Conservation (phyloP, 2,113 vertebrate genomes). For the Euleptes europaea region DNA sequence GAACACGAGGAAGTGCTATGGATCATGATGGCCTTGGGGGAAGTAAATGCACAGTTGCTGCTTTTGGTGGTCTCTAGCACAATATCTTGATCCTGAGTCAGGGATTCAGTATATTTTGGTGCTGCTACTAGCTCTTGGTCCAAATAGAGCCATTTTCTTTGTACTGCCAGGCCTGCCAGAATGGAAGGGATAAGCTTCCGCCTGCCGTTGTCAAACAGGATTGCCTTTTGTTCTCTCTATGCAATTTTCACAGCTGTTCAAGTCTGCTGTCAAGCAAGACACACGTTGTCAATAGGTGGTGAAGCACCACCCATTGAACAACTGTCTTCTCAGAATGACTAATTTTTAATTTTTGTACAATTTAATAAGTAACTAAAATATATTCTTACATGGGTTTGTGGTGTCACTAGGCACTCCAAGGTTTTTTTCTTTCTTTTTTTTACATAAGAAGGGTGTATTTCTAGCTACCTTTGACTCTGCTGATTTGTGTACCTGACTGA, state of each 20-base stretch:
- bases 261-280: background rate
- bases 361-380: background rate
- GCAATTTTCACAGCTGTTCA: background rate
- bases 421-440: too few species aligned
- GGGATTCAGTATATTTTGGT: background rate
- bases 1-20: too few species aligned
- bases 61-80: background rate
- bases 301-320: background rate
- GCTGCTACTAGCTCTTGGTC: background rate
- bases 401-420: background rate
- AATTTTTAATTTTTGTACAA: background rate
- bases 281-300: background rate
- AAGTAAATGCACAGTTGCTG: background rate
- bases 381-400: background rate
- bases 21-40: background rate
- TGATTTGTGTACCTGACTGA: background rate
- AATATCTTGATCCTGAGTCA: background rate
- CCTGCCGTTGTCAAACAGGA: background rate
- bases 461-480: background rate
- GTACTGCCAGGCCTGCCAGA: background rate
- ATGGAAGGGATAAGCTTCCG: background rate
- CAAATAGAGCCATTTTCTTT: background rate
- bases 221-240: background rate
- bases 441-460: background rate
- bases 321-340: background rate